Conservation (phyloP, 2,888 invertebrate genomes). For the Parnassius smintheus region DNA sequence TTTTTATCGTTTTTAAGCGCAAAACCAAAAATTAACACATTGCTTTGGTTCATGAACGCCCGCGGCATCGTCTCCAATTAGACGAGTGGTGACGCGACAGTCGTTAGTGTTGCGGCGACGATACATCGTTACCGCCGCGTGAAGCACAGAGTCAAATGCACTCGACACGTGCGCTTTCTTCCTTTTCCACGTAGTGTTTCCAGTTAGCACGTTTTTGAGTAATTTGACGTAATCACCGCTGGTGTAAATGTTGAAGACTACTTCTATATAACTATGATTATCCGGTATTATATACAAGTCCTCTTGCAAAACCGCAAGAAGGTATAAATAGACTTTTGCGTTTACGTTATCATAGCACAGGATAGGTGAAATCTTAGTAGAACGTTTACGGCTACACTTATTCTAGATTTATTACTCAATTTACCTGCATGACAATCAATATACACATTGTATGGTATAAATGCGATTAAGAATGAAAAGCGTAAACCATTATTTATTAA, state of each 20-base stretch:
- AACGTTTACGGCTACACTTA: too few species aligned
- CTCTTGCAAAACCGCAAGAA: not conserved
- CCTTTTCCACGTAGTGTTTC: slow-evolving; percentile 9
- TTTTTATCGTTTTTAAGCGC: slow-evolving; percentile 5
- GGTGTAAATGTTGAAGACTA: not conserved
- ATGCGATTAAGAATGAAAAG: too few species aligned
- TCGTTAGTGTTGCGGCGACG: slow-evolving; percentile 28
- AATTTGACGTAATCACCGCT: slow-evolving; percentile 21
- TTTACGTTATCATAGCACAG: too few species aligned
- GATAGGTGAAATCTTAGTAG: too few species aligned
- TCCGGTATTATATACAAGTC: not conserved
- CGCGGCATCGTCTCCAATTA: slow-evolving; percentile 31
- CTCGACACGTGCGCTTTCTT: slow-evolving; percentile 30
- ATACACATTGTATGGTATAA: too few species aligned
- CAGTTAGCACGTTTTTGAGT: slow-evolving; percentile 24
- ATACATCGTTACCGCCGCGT: slow-evolving; percentile 36
- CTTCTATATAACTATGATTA: not conserved
- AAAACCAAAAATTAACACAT: slow-evolving; percentile 33
- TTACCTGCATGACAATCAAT: too few species aligned
- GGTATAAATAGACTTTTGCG: too few species aligned
- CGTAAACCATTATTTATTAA: too few species aligned
- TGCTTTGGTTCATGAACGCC: slow-evolving; percentile 19
- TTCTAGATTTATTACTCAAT: too few species aligned
- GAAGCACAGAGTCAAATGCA: slow-evolving; percentile 23
- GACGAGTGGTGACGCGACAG: slow-evolving; percentile 27